Base-by-base conservation (phyloP, 2,113 vertebrate genomes). In the Rhinoderma darwinii region DNA sequence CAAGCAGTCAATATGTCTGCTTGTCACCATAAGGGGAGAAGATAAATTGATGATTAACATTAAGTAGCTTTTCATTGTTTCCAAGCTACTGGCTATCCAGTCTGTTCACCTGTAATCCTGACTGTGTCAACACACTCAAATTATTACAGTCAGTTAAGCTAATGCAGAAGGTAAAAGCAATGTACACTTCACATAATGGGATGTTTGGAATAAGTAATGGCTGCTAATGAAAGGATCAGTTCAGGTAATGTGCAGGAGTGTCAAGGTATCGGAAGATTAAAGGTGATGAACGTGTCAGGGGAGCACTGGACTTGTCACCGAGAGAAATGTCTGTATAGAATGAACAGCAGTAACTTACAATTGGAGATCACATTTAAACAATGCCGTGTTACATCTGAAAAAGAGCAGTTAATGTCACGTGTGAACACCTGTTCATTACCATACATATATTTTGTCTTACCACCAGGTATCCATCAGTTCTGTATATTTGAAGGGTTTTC, bases 61-160 rank as follows among this genome's bases (percentile, higher is more conserved):
- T 87, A 87, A 87, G 78, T 74, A 74, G 66, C 39, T n/a, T 85
- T 89, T 88, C n/a, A 86, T 47, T 83, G 15, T 83, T 89, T 89
- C 85, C 59, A 37, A 41, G 68, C 1, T 86, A 85, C 77, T 47
- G 89, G 87, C 14, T 1, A 0, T 4, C 63, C 83, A 87, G 30
- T n/a, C 88, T 89, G 78, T 89, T 90, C 56, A 12, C 17, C 72
- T 86, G 61, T 76, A 89, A 59, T 74, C 27, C 77, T 89, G 86
- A 37, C 51, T 89, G 30, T 32, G 35, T 37, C 50, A 88, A 2
- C 87, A 47, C 78, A 32, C 75, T 88, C 17, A 87, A 70, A 82
- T 54, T 84, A 70, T 32, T 37, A 59, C 30, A 84, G 44, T 25
- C 83, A 0, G 1, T 88, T 50, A 84, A 80, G 81, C 22, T 70